phyloP scores from a whole-genome alignment of 2,797 vertebrate species.

The Chrysocyon brachyurus region DNA sequence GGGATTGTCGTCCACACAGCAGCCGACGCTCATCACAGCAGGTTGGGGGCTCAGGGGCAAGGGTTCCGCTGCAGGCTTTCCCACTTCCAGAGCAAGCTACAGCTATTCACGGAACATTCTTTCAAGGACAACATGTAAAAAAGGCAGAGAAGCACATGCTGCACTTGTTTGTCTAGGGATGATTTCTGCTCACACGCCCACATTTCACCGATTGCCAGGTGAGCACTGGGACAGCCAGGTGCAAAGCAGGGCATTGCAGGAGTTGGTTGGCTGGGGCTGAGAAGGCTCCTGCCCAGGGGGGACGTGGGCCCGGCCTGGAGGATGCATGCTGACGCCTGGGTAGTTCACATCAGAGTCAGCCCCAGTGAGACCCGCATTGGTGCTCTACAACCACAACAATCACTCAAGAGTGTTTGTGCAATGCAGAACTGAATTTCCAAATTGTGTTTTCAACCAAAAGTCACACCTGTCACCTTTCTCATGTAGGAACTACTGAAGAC shows the following conservation, averaged over 20 bases:
- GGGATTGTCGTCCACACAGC: accelerated
- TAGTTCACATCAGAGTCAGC: accelerated
- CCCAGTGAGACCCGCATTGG: accelerated
- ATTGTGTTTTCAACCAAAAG: not conserved
- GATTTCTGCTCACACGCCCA: not conserved
- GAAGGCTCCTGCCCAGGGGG: not conserved
- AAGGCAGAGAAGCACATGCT: not conserved
- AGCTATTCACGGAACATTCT: not conserved
- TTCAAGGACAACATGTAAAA: accelerated
- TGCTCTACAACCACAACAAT: not conserved
- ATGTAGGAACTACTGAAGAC: not conserved
- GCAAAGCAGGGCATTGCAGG: accelerated
- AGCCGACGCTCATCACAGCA: accelerated
- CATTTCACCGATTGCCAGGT: not conserved
- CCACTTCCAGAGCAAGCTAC: not conserved
- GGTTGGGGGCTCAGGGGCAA: accelerated
- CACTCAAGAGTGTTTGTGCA: not conserved
- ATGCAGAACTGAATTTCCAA: not conserved
- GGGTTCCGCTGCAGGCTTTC: not conserved
- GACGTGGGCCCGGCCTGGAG: accelerated
- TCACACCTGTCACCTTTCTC: not conserved
- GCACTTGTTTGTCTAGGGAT: not conserved
- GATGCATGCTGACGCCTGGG: accelerated
- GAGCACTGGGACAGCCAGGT: not conserved
- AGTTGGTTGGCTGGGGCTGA: not conserved